Conservation (phyloP, 2,888 invertebrate genomes). For the Platycnemis pennipes region DNA sequence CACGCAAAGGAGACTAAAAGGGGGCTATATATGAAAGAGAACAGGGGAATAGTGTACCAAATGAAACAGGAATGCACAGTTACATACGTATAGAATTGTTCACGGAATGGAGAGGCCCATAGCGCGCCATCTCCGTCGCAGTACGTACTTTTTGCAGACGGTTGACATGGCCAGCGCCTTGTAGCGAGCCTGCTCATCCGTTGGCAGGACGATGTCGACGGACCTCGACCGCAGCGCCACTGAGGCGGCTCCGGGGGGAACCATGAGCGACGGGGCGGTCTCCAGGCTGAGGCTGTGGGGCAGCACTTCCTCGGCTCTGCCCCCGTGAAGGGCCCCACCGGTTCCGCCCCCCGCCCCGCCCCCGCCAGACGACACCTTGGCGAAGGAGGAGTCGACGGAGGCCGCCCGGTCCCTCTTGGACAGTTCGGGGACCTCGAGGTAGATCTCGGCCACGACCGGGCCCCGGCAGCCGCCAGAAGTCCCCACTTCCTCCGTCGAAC, state of each 20-base stretch:
- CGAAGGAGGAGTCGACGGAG: conserved; percentile 93
- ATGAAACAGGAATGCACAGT: too few species aligned
- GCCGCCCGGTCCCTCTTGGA: conserved; percentile 90
- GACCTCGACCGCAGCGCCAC: conserved; percentile 86
- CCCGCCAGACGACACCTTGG: conserved; percentile 82
- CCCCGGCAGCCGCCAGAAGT: conserved; percentile 71
- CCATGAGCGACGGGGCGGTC: conserved; percentile 82
- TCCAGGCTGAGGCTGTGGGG: conserved; percentile 82
- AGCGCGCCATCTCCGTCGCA: neutral
- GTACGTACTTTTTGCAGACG: conserved; percentile 69
- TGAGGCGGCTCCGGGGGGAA: conserved; percentile 80
- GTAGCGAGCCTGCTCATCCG: conserved; percentile 91
- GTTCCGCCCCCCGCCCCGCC: conserved; percentile 70
- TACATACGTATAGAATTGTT: too few species aligned
- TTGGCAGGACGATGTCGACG: conserved; percentile 93
- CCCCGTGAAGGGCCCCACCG: conserved; percentile 77
- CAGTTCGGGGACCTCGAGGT: conserved; percentile 90
- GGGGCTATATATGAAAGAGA: too few species aligned
- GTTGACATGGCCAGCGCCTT: conserved; percentile 85
- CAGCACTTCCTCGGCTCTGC: conserved; percentile 85
- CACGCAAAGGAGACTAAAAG: too few species aligned
- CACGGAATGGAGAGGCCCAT: too few species aligned
- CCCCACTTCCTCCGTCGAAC: conserved; percentile 77
- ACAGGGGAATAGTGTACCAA: too few species aligned
- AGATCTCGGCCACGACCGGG: conserved; percentile 84